Evolutionary conservation across 2,797 vertebrate species (phyloP).

Genomic region (Periparus ater): DNA sequence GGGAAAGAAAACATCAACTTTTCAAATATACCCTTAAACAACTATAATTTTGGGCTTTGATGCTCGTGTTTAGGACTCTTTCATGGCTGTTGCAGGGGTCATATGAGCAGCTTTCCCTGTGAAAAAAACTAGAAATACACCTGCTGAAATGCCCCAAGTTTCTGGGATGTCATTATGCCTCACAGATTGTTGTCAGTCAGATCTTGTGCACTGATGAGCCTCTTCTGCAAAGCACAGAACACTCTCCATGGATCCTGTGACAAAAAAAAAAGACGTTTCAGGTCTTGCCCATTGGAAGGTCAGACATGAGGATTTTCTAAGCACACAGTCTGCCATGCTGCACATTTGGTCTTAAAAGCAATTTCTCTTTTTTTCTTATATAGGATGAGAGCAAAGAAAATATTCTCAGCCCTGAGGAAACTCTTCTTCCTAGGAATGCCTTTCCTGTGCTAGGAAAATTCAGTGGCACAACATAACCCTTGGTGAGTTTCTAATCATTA

Average conservation of each 20-base stretch:
- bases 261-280: not conserved
- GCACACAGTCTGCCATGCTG: not conserved
- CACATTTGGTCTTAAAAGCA: not conserved
- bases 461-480: not conserved
- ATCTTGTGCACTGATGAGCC: not conserved
- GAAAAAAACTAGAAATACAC: not conserved
- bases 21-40: not conserved
- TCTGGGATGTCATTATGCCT: not conserved
- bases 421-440: not conserved
- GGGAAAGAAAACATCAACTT: not conserved
- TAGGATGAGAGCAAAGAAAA: not conserved
- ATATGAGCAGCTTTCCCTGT: not conserved
- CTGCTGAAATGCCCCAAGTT: not conserved
- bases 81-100: not conserved
- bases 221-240: not conserved
- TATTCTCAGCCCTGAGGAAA: not conserved
- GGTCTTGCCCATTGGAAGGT: not conserved
- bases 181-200: not conserved
- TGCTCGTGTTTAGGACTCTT: not conserved
- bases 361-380: not conserved
- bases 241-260: not conserved
- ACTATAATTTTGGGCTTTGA: not conserved
- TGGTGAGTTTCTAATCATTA: not conserved
- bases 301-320: not conserved
- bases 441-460: not conserved